Evolutionary conservation across 1,140 invertebrate genomes (phyloP), one percentile per base, ranked within the genome.

Genomic region (Leptinotarsa lineolata): DNA sequence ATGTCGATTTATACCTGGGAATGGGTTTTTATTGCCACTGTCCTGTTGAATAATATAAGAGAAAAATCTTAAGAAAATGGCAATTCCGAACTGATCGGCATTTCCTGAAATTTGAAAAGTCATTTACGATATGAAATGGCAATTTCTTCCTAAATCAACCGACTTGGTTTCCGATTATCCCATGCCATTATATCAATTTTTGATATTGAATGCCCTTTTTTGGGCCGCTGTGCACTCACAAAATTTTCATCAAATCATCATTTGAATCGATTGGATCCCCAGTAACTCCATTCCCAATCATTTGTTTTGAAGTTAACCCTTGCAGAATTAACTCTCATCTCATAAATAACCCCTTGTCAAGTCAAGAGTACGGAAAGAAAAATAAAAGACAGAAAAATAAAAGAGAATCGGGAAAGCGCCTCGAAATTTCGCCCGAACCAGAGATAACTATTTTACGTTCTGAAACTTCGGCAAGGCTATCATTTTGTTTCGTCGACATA

Each of bases 391-490:
- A 15, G 44, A 61, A 71, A 71, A 15, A 71, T 71, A 63, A 71
- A 71, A 71, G 69, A 68, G 67, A 68, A 45, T 22, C 61, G 30
- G 46, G 69, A 44, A 63, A 45, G n/a, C 69, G 69, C 58, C 60
- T 64, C 30, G 58, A 71, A 71, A 71, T 20, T 71, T 63, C 60
- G 16, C 60, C 59, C 60, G 58, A 63, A 39, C 45, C 60, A 71
- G 54, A 69, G 68, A 69, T 69, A 71, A 71, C 69, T 71, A 71
- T 71, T 71, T 71, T 63, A 71, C 4, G 69, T 63, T 63, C 44
- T 30, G 45, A 76, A 77, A 77, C 68, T 74, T 77, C 71, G 24
- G 68, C 46, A 66, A 65, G 68, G 74, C 76, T 78, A 74, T 78
- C 72, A 72, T 78, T 73, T 77, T 70, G 76, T 71, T 73, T 74